These are phyloP conservation scores for Sternarchorhynchus goeldii DNA, from an alignment of 2,797 vertebrate species.

Conservation along the genomic window DNA sequence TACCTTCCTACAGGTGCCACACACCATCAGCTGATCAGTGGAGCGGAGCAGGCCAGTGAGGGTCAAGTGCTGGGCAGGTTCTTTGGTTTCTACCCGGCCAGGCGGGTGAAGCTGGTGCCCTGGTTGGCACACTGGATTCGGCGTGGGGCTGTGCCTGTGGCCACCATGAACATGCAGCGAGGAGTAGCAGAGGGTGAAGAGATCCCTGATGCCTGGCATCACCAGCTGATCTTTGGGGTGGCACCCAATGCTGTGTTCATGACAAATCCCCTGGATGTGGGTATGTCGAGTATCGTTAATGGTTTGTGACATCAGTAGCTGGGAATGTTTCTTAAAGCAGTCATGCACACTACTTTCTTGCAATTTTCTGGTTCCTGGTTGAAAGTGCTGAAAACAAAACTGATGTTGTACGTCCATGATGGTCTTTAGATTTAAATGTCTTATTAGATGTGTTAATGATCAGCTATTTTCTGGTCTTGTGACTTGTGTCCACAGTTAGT, in stretches of 20 bases:
- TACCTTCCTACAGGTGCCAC: constrained; percentile 70
- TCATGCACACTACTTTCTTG: too few relatives aligned
- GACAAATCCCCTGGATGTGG: constrained; percentile 79
- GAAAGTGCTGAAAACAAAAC: too few relatives aligned
- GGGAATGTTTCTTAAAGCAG: not conserved
- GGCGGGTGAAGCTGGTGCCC: constrained; percentile 63
- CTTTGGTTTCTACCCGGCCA: constrained; percentile 72
- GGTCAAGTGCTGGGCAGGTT: constrained; percentile 70
- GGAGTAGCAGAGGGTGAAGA: constrained; percentile 73
- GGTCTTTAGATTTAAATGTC: not conserved
- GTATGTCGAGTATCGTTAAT: constrained; percentile 59
- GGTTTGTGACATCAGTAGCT: not conserved
- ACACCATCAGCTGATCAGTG: constrained; percentile 74
- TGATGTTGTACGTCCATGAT: too few relatives aligned
- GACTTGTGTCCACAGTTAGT: constrained; percentile 58
- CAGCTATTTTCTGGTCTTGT: not conserved
- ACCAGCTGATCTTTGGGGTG: constrained; percentile 79
- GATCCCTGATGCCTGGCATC: constrained; percentile 81
- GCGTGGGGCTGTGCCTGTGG: constrained; percentile 72
- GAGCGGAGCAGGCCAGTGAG: constrained; percentile 69
- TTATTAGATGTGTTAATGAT: not conserved
- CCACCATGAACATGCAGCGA: constrained; percentile 82
- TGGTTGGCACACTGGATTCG: constrained; percentile 77
- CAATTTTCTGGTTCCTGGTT: too few relatives aligned
- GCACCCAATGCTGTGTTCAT: constrained; percentile 69